Base-by-base conservation (phyloP, 2,888 invertebrate species). In the Athalia rosae region DNA sequence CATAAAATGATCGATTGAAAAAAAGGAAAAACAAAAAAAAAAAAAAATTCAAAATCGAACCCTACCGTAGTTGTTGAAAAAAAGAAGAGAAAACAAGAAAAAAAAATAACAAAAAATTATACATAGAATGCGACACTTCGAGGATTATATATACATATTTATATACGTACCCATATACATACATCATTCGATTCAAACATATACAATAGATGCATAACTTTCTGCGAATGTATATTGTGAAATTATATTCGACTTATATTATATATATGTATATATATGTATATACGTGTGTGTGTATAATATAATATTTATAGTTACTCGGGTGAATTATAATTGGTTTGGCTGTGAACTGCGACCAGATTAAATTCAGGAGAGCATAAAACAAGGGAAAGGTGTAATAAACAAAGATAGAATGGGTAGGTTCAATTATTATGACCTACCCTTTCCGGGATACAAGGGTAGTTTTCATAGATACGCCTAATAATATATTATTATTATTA, bases 391-490 rank as follows among this genome's bases (percentile, higher is more conserved):
- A 78, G 69, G 67, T 77, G 77, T 73, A 77, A 71, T 74, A 79
- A 73, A 78, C 50, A 74, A 74, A 64, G 64, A 73, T 63, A 63
- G 62, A 64, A 77, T 43, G 63, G 67, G 76, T 77, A 15, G 76
- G 28, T 53, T 15, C n/a, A 76, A 73, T 28, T 43, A 45, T 62
- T 43, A 64, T 50, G 11, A 77, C 79, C 80, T 81, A 81, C 82
- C 84, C 84, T 83, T 84, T 86, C 88, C 88, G 89, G 89, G 85
- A 88, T 88, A 89, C 86, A 89, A 89, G 89, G 89, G 88, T 89
- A 89, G 89, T 86, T 85, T 85, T 83, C 82, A 81, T 78, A 81
- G 80, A 80, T 77, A 80, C 82, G 85, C 84, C 86, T 79, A 83
- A 84, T 84, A 83, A 83, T 77, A 67, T 43, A 76, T 47, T 73